Conservation (phyloP, 2,113 vertebrate genomes). For the Poecilia latipinna region DNA sequence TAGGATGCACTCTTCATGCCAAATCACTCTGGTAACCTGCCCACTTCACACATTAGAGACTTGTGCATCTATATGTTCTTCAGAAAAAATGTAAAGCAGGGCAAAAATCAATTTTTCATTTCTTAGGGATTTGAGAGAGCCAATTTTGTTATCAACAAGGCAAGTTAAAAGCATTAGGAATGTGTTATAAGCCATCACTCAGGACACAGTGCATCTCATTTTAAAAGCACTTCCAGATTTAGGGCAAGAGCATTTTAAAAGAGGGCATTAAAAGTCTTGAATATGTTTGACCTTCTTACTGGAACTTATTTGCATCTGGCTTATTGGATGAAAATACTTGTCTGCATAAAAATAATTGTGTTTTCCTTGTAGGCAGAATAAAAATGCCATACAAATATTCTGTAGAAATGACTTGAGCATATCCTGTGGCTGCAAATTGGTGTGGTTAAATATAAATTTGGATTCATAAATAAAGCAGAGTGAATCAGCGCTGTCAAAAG, state of each 20-base stretch:
- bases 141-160: slow-evolving; percentile 5
- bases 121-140: not conserved
- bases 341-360: slow-evolving; percentile 54
- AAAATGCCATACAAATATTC: slow-evolving; percentile 54
- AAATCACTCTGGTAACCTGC: slow-evolving; percentile 64
- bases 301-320: slow-evolving; percentile 66
- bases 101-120: slow-evolving; percentile 2
- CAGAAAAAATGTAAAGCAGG: slow-evolving; percentile 25
- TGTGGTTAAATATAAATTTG: slow-evolving; percentile 34
- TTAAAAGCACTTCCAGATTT: slow-evolving; percentile 39
- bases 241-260: slow-evolving; percentile 31
- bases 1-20: slow-evolving; percentile 54
- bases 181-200: slow-evolving; percentile 3
- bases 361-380: slow-evolving; percentile 37
- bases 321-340: slow-evolving; percentile 63
- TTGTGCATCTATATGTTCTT: slow-evolving; percentile 7
- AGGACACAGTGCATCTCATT: slow-evolving; percentile 16
- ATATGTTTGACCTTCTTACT: slow-evolving; percentile 68
- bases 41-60: slow-evolving; percentile 45
- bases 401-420: slow-evolving; percentile 35
- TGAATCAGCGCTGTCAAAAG: slow-evolving; percentile 12
- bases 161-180: slow-evolving; percentile 19
- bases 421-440: slow-evolving; percentile 48
- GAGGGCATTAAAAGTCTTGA: slow-evolving; percentile 41
- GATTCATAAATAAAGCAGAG: slow-evolving; percentile 14